phyloP scores from a whole-genome alignment of 2,797 vertebrate species.

The Cryptoprocta ferox region DNA sequence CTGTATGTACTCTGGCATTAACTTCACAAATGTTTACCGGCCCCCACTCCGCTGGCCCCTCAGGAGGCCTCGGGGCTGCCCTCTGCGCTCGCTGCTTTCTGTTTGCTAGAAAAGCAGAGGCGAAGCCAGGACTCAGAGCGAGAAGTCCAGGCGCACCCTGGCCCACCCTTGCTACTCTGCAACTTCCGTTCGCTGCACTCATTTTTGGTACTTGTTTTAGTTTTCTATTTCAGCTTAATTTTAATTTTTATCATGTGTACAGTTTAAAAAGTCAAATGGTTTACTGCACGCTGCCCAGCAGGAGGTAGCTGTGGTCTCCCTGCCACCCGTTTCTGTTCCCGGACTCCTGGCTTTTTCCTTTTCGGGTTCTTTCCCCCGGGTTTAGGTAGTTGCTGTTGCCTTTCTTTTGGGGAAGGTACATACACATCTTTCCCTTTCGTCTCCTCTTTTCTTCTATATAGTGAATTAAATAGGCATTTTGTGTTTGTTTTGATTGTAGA shows the following conservation, averaged over 20 bases:
- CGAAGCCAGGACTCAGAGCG: not conserved
- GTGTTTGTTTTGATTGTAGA: not conserved
- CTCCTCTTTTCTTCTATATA: not conserved
- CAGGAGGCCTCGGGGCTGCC: not conserved
- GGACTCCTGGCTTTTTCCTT: not conserved
- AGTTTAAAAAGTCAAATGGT: not conserved
- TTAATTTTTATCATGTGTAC: not conserved
- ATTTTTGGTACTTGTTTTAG: not conserved
- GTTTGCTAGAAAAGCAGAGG: not conserved
- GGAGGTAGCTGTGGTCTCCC: not conserved
- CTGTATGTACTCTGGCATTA: not conserved
- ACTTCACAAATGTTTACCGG: not conserved
- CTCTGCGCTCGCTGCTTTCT: not conserved
- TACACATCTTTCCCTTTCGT: not conserved
- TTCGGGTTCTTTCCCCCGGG: not conserved
- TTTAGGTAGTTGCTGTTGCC: not conserved
- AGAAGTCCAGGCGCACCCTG: not conserved
- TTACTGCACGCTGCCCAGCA: fast-evolving
- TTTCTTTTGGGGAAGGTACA: not conserved
- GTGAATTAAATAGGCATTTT: not conserved
- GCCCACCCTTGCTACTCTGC: not conserved
- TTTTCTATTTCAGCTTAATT: not conserved
- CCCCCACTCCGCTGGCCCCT: not conserved
- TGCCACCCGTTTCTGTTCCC: fast-evolving
- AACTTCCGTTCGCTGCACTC: not conserved